Evolutionary conservation across 2,113 vertebrate genomes (phyloP), one percentile per base, ranked within the genome.

Genomic region (Merops nubicus): DNA sequence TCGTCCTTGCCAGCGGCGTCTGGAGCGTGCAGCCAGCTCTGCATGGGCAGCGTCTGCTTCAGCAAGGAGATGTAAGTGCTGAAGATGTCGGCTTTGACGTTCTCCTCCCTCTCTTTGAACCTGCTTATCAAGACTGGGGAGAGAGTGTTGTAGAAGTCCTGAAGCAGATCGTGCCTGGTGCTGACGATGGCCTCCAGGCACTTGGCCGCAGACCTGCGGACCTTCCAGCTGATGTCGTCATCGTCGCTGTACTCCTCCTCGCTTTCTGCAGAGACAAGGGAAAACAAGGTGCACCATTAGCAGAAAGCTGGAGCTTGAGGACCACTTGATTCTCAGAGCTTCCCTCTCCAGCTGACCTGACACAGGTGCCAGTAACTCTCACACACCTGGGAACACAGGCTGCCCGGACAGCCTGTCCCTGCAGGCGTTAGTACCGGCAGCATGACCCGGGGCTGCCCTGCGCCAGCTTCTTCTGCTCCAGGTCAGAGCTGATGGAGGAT

Each of bases 221-320:
- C 99, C 88, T 99, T 99, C 99, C 99, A 99, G 97, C 99, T 99
- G 98, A 99, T 98, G 67, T 99, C 99, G 0, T 99, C 99, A 0
- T 99, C 99, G 0, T 99, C 99, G 0, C 99, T 99, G 98, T 99
- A 99, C 65, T 99, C 99, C 0, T 99, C 99, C 3, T 99, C 99
- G 0, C 98, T 99, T 50, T 99, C 99, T 99, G 95, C n/a, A 74
- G 54, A 48, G 29, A 13, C 26, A 53, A 48, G 45, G 18, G 34
- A 53, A 43, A 16, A 77, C 53, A 94, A 63, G 84, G 40, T 15
- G 23, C 76, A 36, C 18, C 10, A 19, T 29, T 29, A n/a, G 4
- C 25, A 77, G 47, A 95, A 40, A 60, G 80, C 26, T 9, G 2
- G 8, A 83, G 67, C 60, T 34, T 13, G 45, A 79, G 67, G 29